Percentiles rank a stretch among this genome's conserved stretches.
Evolutionary conservation across 2,888 invertebrate species (phyloP).

Genomic region (Leptopilina myrica): DNA sequence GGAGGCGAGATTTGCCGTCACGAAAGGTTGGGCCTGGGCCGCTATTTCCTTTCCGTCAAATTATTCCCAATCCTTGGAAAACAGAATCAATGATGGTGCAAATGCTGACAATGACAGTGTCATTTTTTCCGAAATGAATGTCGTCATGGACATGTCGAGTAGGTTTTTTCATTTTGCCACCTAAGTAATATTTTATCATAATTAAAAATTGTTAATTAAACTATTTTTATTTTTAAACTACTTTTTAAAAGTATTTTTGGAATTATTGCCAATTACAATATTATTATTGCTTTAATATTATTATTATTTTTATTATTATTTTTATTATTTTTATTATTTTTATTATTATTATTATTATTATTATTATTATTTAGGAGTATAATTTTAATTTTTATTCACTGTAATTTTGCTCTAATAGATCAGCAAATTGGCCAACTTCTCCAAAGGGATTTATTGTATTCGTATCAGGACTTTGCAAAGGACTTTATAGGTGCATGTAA

Average conservation of each 20-base stretch:
- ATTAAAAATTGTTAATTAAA: no score
- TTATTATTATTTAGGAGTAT: no score
- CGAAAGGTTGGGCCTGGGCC: constrained; percentile 86
- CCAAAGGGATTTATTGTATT: constrained; percentile 84
- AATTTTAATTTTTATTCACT: background rate
- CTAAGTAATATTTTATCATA: no score
- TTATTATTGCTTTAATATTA: no score
- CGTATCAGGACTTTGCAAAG: constrained; percentile 85
- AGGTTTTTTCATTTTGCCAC: constrained; percentile 66
- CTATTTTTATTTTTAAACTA: no score
- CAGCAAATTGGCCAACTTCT: constrained; percentile 92
- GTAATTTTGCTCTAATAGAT: constrained; percentile 79
- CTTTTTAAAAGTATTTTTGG: no score
- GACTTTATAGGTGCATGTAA: constrained; percentile 82
- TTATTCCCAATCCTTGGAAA: constrained; percentile 84
- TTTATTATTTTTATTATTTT: no score
- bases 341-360: no score
- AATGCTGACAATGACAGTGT: constrained; percentile 80
- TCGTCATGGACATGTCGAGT: constrained; percentile 92
- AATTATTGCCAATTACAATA: no score
- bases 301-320: no score
- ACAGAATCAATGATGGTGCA: constrained; percentile 81
- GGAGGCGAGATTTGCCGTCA: constrained; percentile 83
- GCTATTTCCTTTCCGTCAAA: constrained; percentile 86
- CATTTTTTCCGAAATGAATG: constrained; percentile 82